These are phyloP conservation scores for Pheosia gnoma DNA, from an alignment of 2,888 invertebrate genomes.

Conservation along the genomic window DNA sequence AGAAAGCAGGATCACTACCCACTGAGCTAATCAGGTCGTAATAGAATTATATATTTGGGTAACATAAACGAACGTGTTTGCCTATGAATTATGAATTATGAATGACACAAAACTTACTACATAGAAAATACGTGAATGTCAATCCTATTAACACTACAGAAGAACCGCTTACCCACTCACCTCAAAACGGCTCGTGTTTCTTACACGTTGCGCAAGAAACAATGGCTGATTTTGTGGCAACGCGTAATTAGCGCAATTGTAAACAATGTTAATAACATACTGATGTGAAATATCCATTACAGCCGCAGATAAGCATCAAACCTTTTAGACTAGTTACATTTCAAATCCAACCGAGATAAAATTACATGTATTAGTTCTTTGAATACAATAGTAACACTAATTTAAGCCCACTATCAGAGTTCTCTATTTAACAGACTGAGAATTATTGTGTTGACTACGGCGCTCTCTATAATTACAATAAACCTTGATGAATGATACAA, in stretches of 20 bases:
- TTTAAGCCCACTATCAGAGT: background rate
- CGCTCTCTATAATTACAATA: conserved; percentile 3
- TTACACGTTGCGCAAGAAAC: conserved; percentile 53
- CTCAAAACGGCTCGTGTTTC: conserved; percentile 54
- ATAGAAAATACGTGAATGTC: background rate
- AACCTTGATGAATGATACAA: conserved; percentile 22
- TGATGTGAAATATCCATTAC: conserved; percentile 17
- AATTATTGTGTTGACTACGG: conserved; percentile 15
- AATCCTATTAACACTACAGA: conserved; percentile 23
- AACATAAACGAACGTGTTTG: background rate
- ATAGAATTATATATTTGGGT: conserved; percentile 7
- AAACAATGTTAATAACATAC: conserved; percentile 40
- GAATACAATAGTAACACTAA: background rate
- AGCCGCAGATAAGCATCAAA: background rate
- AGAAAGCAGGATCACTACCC: too few relatives aligned
- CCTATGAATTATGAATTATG: too few relatives aligned
- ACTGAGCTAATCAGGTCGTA: too few relatives aligned
- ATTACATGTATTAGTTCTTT: background rate
- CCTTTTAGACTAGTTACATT: background rate
- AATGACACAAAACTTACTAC: conserved; percentile 1
- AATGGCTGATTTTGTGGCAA: conserved; percentile 63
- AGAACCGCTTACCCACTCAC: conserved; percentile 39
- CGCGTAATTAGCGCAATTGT: conserved; percentile 57
- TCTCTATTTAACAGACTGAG: conserved; percentile 11
- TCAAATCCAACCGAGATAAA: background rate